A percentile compares a stretch with the other conserved stretches of the same genome.
phyloP scores from a whole-genome alignment of 2,888 invertebrate genomes.

The Tineola bisselliella region DNA sequence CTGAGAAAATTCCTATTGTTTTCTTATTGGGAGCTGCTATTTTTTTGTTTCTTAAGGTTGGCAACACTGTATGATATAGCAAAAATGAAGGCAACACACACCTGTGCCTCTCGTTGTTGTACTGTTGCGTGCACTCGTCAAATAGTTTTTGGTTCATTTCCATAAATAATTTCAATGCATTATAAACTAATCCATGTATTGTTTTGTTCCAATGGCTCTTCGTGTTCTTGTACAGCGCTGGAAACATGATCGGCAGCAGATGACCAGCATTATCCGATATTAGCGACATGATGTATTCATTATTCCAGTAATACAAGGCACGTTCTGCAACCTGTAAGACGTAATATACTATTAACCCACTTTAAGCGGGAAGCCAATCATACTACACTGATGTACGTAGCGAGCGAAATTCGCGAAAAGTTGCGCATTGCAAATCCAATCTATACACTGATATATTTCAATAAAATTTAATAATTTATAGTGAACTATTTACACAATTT shows the following conservation, averaged over 20 bases:
- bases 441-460: no score
- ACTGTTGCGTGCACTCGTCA: slow-evolving; percentile 97
- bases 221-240: slow-evolving; percentile 96
- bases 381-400: no score
- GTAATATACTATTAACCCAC: neutral
- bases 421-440: no score
- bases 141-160: slow-evolving; percentile 99
- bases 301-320: slow-evolving; percentile 99
- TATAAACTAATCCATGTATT: slow-evolving; percentile 98
- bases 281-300: slow-evolving; percentile 98
- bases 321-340: slow-evolving; percentile 92
- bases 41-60: no score
- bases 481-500: no score
- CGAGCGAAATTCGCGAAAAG: no score
- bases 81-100: slow-evolving; percentile 59
- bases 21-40: no score
- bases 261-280: slow-evolving; percentile 98
- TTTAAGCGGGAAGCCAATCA: no score
- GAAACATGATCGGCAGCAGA: slow-evolving; percentile 99
- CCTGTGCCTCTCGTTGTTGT: slow-evolving; percentile 86
- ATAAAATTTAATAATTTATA: no score
- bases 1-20: no score
- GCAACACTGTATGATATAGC: no score
- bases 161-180: slow-evolving; percentile 99
- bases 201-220: slow-evolving; percentile 99